These are phyloP conservation scores for Gobionotothen gibberifrons DNA, from an alignment of 2,797 vertebrate genomes.

Conservation along the genomic window DNA sequence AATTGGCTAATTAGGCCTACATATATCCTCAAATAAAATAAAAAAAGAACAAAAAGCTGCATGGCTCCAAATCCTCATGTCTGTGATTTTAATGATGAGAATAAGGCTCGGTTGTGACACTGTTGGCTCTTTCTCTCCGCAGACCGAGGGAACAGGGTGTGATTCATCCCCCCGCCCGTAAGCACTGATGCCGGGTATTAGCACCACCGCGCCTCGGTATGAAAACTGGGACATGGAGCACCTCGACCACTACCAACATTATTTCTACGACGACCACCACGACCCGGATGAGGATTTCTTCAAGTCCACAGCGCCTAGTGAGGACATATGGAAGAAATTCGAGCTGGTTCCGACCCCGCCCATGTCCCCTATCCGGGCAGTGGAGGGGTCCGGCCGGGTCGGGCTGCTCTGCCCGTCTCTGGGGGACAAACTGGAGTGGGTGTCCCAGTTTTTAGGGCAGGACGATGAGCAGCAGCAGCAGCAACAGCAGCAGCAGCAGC, in stretches of 20 bases:
- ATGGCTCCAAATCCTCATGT: background rate
- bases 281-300: conserved; percentile 93
- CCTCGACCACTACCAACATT: conserved; percentile 91
- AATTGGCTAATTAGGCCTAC: conserved; percentile 12
- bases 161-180: conserved; percentile 57
- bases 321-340: conserved; percentile 99
- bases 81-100: conserved; percentile 35
- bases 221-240: conserved; percentile 91
- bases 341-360: conserved; percentile 94
- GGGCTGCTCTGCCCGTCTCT: conserved; percentile 76
- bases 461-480: conserved; percentile 87
- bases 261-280: conserved; percentile 91
- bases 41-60: background rate
- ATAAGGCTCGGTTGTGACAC: conserved; percentile 26
- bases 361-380: conserved; percentile 86
- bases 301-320: conserved; percentile 94
- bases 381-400: conserved; percentile 79
- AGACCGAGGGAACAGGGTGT: conserved; percentile 78
- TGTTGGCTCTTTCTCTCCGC: conserved; percentile 43
- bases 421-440: conserved; percentile 86
- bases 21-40: background rate
- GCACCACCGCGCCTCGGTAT: conserved; percentile 78
- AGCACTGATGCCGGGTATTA: conserved; percentile 83
- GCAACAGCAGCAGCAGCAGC: conserved; percentile 79
- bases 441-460: conserved; percentile 85